Conservation (phyloP, 2,888 invertebrate species). For the Eumacrocentrus americanus region DNA sequence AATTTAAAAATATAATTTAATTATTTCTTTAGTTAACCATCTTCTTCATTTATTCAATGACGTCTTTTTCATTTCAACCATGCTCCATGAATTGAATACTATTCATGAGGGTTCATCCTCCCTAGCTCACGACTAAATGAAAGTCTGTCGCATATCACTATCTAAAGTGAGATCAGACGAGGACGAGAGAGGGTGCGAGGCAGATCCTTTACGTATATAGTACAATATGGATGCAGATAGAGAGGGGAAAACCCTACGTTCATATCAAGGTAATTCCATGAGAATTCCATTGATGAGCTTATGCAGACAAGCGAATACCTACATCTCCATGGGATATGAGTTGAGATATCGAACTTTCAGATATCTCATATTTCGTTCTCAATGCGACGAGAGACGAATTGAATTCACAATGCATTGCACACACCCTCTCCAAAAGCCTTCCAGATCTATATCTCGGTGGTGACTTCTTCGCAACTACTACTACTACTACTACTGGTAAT, state of each 20-base stretch:
- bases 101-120: not conserved
- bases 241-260: not conserved
- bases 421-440: not conserved
- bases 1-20: not conserved
- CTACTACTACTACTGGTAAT: not conserved
- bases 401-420: constrained; percentile 23
- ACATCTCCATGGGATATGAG: constrained; percentile 9
- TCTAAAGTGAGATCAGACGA: not conserved
- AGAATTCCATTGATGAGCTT: not conserved
- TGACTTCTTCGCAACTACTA: constrained; percentile 1
- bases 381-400: constrained; percentile 21
- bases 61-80: too few relatives aligned
- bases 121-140: not conserved
- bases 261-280: not conserved
- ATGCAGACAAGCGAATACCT: not conserved
- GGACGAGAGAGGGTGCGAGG: not conserved
- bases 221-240: too few relatives aligned
- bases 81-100: not conserved
- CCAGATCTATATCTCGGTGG: constrained; percentile 1
- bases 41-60: too few relatives aligned
- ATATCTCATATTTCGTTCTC: constrained; percentile 21
- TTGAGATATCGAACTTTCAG: constrained; percentile 1
- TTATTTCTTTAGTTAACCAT: not conserved
- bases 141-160: not conserved
- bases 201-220: too few relatives aligned